phyloP scores from a whole-genome alignment of 1,140 invertebrate genomes.

The Vanessa atalanta region DNA sequence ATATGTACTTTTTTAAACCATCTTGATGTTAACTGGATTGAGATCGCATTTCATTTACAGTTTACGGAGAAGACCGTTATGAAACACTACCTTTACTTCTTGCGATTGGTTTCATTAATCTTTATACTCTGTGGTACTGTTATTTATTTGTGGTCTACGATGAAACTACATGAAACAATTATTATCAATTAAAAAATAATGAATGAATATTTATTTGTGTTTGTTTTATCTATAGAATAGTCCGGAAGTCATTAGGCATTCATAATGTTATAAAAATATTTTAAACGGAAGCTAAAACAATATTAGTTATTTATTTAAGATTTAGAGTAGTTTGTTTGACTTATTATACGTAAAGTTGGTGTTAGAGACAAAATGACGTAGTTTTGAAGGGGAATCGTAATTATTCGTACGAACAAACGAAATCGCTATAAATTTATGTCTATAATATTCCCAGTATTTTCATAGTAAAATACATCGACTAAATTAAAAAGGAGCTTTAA shows the following conservation, averaged over 20 bases:
- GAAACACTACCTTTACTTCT: constrained; percentile 27
- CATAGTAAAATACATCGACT: no score
- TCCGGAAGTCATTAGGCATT: no score
- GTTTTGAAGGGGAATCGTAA: background rate
- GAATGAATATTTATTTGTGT: background rate
- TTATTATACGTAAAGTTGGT: no score
- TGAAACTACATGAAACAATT: background rate
- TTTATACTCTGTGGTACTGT: constrained; percentile 14
- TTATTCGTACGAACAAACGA: background rate
- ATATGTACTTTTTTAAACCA: background rate
- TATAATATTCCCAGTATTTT: no score
- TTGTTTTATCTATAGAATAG: background rate
- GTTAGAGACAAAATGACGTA: no score
- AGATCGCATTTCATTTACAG: constrained; percentile 36
- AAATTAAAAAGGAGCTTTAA: no score
- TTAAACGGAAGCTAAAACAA: no score
- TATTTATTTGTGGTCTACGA: constrained; percentile 21
- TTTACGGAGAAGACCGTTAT: constrained; percentile 29
- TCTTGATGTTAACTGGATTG: constrained; percentile 27
- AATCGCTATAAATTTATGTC: no score
- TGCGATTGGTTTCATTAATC: constrained; percentile 26
- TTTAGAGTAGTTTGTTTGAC: no score
- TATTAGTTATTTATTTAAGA: no score
- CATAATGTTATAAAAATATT: no score
- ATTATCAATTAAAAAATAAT: background rate